Conservation (phyloP, 2,888 invertebrate species). For the Drosophila vallismaia region DNA sequence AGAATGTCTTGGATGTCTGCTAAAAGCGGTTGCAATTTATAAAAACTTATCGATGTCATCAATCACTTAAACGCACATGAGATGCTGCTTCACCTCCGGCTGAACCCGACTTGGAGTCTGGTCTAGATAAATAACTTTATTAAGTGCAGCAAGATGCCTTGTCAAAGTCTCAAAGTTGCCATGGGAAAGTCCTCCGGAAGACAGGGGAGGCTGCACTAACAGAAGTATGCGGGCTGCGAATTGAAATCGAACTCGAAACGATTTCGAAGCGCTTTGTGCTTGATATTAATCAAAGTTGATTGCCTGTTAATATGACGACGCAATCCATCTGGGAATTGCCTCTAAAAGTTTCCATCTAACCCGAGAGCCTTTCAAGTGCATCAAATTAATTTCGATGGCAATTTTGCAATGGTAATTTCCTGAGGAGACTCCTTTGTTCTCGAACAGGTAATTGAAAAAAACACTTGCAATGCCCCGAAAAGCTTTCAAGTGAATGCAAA, state of each 20-base stretch:
- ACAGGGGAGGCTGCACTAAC: slow-evolving; percentile 12
- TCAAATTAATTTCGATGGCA: slow-evolving; percentile 19
- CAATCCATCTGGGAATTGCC: slow-evolving; percentile 19
- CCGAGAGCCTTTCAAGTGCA: slow-evolving; percentile 13
- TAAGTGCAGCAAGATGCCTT: slow-evolving; percentile 54
- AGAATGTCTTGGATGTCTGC: slow-evolving; percentile 19
- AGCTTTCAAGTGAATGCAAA: neutral
- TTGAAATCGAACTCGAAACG: slow-evolving; percentile 45
- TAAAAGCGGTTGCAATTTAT: slow-evolving; percentile 68
- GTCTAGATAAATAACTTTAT: slow-evolving; percentile 66
- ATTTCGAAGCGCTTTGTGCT: slow-evolving; percentile 30
- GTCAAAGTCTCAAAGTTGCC: slow-evolving; percentile 45
- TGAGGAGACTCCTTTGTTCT: neutral
- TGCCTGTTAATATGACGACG: slow-evolving; percentile 31
- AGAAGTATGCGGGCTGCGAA: slow-evolving; percentile 34
- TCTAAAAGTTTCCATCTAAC: slow-evolving; percentile 6
- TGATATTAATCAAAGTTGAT: slow-evolving; percentile 48
- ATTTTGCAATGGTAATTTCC: neutral
- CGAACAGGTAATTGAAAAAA: neutral
- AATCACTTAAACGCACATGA: slow-evolving; percentile 65
- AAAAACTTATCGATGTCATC: slow-evolving; percentile 82
- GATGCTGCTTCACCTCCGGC: slow-evolving; percentile 1
- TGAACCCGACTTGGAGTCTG: slow-evolving; percentile 26
- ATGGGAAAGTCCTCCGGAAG: neutral
- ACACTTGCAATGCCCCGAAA: neutral